Conservation (phyloP, 1,140 invertebrate genomes). For the Aculops lycopersici region DNA sequence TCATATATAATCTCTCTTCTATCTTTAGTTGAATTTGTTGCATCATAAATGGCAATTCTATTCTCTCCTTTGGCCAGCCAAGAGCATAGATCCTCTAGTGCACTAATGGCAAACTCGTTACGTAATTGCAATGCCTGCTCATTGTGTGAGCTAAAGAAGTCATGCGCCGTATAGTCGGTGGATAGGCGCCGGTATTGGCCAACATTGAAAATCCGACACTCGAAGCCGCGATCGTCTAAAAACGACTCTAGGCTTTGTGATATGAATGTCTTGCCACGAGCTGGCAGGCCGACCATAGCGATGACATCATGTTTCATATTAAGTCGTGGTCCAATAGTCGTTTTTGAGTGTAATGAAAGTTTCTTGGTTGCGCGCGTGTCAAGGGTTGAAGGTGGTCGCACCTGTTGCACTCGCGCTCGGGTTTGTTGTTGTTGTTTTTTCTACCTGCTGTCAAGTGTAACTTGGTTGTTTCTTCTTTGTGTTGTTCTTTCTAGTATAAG, state of each 20-base stretch:
- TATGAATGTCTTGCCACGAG: constrained; percentile 20
- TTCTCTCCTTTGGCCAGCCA: constrained; percentile 42
- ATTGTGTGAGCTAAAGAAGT: constrained; percentile 76
- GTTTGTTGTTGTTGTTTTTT: too few relatives aligned
- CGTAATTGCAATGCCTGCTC: constrained; percentile 73
- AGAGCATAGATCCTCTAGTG: constrained; percentile 55
- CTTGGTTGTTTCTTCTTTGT: too few relatives aligned
- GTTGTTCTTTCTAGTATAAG: too few relatives aligned
- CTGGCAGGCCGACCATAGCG: constrained; percentile 87
- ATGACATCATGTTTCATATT: too few relatives aligned
- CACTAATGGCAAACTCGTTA: constrained; percentile 57
- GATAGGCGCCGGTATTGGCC: constrained; percentile 71
- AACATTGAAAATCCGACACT: constrained; percentile 37
- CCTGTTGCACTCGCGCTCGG: too few relatives aligned
- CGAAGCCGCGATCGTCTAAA: neutral
- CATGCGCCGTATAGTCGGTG: constrained; percentile 61
- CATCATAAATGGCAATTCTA: constrained; percentile 88
- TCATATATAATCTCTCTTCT: constrained; percentile 54
- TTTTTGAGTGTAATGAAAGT: too few relatives aligned
- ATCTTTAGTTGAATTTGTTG: constrained; percentile 79
- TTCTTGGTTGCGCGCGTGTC: too few relatives aligned
- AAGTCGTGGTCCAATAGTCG: too few relatives aligned
- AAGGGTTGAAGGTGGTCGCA: too few relatives aligned
- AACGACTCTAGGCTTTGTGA: neutral
- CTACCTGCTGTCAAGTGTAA: too few relatives aligned